phyloP scores from a whole-genome alignment of 2,113 vertebrate species.

The Planiliza haematocheilus region DNA sequence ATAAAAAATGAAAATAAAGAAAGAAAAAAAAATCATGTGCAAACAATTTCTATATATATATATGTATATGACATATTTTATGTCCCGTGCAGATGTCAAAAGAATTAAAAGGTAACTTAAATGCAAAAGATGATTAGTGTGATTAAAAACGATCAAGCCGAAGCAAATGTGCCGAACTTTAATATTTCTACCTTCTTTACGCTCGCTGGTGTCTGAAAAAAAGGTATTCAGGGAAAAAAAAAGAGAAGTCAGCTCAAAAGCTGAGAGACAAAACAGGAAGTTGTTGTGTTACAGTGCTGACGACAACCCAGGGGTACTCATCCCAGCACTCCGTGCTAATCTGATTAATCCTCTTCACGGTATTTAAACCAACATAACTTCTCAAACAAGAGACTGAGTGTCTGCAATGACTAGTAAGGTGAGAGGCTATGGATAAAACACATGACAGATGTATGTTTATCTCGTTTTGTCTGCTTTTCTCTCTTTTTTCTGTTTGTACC shows the following conservation, averaged over 20 bases:
- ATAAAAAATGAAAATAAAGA: conserved; percentile 8
- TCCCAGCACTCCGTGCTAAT: neutral
- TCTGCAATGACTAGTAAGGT: too few species aligned
- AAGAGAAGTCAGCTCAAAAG: conserved; percentile 16
- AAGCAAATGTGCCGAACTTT: conserved; percentile 35
- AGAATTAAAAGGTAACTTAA: neutral
- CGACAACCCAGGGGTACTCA: neutral
- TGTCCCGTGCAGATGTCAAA: conserved; percentile 27
- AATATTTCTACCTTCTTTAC: conserved; percentile 77
- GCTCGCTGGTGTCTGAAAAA: conserved; percentile 71
- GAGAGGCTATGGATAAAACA: too few species aligned
- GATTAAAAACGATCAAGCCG: conserved; percentile 22
- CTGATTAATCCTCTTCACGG: neutral
- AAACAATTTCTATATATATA: too few species aligned
- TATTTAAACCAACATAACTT: neutral
- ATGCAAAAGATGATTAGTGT: conserved; percentile 46
- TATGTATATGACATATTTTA: neutral
- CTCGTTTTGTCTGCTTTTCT: too few species aligned
- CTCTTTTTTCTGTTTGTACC: too few species aligned
- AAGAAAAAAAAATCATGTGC: neutral
- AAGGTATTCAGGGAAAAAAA: conserved; percentile 47
- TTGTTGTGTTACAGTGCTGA: too few species aligned
- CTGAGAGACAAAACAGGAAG: conserved; percentile 11
- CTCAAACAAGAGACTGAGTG: too few species aligned
- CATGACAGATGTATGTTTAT: too few species aligned